phyloP scores from a whole-genome alignment of 2,797 vertebrate genomes.

The Glyptemys insculpta region DNA sequence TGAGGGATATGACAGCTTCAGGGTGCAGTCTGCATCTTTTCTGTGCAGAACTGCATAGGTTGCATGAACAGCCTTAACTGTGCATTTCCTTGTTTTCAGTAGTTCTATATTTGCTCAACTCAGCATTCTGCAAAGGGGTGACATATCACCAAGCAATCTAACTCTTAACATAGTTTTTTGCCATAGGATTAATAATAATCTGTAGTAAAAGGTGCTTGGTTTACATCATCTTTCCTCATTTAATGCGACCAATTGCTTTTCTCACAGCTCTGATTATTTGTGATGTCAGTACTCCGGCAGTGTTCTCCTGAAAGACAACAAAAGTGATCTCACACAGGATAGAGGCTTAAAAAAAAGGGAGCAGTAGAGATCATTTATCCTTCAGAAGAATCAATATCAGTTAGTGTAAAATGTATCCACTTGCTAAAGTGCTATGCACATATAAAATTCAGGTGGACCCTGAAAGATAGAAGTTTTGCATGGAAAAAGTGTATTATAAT shows the following conservation, averaged over 20 bases:
- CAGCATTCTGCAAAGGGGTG: not conserved
- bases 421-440: not conserved
- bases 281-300: not conserved
- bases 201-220: too few species aligned
- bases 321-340: not conserved
- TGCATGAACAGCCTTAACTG: not conserved
- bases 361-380: not conserved
- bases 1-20: not conserved
- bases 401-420: not conserved
- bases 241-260: not conserved
- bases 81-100: not conserved
- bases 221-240: not conserved
- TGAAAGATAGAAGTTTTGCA: not conserved
- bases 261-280: not conserved
- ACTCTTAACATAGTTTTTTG: too few species aligned
- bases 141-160: too few species aligned
- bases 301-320: not conserved
- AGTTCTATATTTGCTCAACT: not conserved
- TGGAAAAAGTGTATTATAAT: not conserved
- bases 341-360: not conserved
- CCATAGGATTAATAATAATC: too few species aligned
- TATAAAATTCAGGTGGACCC: not conserved
- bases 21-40: not conserved
- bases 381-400: not conserved
- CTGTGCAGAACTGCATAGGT: not conserved